These are phyloP conservation scores for Chaetodon trifascialis DNA, from an alignment of 2,113 vertebrate species.

Conservation along the genomic window DNA sequence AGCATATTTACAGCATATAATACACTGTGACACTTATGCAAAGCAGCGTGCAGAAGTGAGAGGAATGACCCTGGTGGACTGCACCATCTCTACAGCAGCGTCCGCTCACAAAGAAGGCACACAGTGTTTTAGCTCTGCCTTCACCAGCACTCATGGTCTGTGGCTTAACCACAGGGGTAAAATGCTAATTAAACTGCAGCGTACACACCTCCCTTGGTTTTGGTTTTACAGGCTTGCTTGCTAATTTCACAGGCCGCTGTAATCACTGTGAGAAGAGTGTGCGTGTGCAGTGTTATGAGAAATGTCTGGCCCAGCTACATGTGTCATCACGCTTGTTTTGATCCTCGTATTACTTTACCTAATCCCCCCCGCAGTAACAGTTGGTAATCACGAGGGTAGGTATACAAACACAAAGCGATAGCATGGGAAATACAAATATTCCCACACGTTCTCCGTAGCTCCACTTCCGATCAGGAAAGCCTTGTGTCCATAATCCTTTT, in stretches of 20 bases:
- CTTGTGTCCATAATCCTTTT: constrained; percentile 70
- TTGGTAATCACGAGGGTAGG: constrained; percentile 40
- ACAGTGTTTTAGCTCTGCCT: constrained; percentile 48
- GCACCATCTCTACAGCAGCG: constrained; percentile 49
- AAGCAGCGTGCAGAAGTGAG: constrained; percentile 14
- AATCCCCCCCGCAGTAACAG: constrained; percentile 24
- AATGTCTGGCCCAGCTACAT: constrained; percentile 25
- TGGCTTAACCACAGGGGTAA: constrained; percentile 75
- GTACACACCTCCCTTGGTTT: constrained; percentile 59
- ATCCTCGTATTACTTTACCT: constrained; percentile 38
- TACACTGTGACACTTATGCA: background rate
- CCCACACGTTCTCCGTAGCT: constrained; percentile 61
- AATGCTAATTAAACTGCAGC: constrained; percentile 78
- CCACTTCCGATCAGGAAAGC: constrained; percentile 61
- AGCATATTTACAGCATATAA: background rate
- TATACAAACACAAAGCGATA: constrained; percentile 43
- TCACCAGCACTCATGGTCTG: constrained; percentile 70
- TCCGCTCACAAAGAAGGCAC: constrained; percentile 56
- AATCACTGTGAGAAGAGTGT: constrained; percentile 63
- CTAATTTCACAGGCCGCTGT: constrained; percentile 78
- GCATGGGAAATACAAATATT: constrained; percentile 76
- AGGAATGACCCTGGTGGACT: constrained; percentile 32
- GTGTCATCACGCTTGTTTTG: constrained; percentile 48
- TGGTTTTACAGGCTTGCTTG: constrained; percentile 66
- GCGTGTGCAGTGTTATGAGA: constrained; percentile 29